Base-by-base conservation (phyloP, 2,888 invertebrate species). In the Liodrosophila aerea region DNA sequence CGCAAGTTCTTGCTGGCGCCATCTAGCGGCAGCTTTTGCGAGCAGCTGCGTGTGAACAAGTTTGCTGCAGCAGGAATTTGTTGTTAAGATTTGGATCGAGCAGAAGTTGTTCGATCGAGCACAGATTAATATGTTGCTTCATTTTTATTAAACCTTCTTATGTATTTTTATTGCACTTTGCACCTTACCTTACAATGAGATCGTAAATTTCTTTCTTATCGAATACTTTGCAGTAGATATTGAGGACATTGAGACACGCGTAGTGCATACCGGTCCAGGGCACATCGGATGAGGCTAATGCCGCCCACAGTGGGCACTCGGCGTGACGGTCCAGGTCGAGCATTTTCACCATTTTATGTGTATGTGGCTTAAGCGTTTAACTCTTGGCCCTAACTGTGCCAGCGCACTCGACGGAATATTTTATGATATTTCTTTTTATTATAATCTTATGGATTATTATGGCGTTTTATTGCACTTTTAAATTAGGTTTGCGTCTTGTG, bases 161-260 rank as follows among this genome's bases (percentile, higher is more conserved):
- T n/a, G n/a, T n/a, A n/a, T n/a, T n/a, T n/a, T n/a, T n/a, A n/a
- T n/a, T n/a, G n/a, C n/a, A n/a, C n/a, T n/a, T n/a, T n/a, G n/a
- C n/a, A n/a, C n/a, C 89, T 88, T 92, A 95, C 95, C 95, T 93
- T 91, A 95, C 93, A 83, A 95, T 93, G 90, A 95, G 92, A 89
- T 95, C 94, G 91, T 94, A 92, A 39, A 95, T 92, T 91, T 95
- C 95, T 89, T 93, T 93, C 87, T 94, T 93, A 87, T 95, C 95
- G 90, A 96, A 96, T 81, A 96, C 95, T 90, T 95, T 96, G 91
- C 95, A 96, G 91, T 96, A 96, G 53, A 96, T 92, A 87, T 95
- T 95, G 62, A 96, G 92, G 54, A 96, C 94, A 91, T 95, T 94
- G 72, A 96, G 92, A 89, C 96, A 96, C 73, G 95, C 94, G 90